phyloP scores from a whole-genome alignment of 2,113 vertebrate genomes.

The Eclectus roratus region DNA sequence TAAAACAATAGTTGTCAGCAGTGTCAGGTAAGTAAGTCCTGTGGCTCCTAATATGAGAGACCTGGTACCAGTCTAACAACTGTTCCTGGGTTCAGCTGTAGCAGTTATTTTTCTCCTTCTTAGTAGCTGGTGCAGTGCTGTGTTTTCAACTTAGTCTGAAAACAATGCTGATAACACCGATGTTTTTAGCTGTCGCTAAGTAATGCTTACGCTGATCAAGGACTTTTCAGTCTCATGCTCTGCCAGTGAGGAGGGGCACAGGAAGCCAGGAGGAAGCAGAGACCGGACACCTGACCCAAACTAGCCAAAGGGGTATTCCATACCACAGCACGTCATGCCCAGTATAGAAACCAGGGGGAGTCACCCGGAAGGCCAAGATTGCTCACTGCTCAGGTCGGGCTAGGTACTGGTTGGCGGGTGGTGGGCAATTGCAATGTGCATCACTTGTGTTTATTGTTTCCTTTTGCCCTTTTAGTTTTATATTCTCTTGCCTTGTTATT shows the following conservation, averaged over 20 bases:
- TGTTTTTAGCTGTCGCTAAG: neutral
- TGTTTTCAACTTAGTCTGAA: neutral
- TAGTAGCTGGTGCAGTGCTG: neutral
- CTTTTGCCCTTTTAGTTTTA: neutral
- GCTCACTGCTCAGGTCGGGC: neutral
- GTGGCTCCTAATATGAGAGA: neutral
- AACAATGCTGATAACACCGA: neutral
- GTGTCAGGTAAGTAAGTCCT: neutral
- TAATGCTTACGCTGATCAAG: neutral
- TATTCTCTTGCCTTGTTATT: neutral
- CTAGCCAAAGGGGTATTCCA: neutral
- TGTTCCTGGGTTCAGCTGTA: neutral
- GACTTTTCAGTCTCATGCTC: neutral
- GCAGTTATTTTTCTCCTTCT: neutral
- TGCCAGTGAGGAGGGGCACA: neutral
- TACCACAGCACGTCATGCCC: neutral
- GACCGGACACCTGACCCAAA: neutral
- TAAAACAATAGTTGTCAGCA: neutral
- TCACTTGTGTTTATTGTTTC: neutral
- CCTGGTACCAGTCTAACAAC: neutral
- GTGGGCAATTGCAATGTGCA: neutral
- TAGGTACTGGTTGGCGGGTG: neutral
- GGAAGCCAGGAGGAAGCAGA: neutral
- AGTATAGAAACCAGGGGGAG: neutral
- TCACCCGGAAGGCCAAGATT: neutral